These are phyloP conservation scores for Cervus canadensis DNA, from an alignment of 2,113 vertebrate genomes.

Conservation along the genomic window DNA sequence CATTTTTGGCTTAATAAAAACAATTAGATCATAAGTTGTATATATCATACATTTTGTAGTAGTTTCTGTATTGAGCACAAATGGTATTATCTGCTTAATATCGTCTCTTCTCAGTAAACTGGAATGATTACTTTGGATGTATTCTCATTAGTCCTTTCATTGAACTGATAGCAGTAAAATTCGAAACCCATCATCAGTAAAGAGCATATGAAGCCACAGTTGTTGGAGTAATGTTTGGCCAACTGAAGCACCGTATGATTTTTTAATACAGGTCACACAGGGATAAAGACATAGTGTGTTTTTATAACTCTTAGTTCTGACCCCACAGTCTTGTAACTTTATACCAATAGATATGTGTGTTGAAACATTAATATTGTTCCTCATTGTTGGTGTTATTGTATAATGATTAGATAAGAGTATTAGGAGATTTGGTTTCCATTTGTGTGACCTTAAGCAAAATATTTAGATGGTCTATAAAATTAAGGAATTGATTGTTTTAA, in stretches of 20 bases:
- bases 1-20: slow-evolving; percentile 61
- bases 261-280: neutral
- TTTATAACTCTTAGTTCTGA: neutral
- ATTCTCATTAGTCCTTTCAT: neutral
- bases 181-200: neutral
- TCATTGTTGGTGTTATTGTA: neutral
- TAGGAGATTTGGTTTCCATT: neutral
- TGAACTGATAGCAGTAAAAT: neutral
- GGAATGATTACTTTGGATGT: neutral
- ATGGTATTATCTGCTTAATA: neutral
- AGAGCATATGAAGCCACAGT: neutral
- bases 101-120: slow-evolving; percentile 4
- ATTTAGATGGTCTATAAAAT: neutral
- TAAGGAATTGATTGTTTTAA: neutral
- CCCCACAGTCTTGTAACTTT: neutral
- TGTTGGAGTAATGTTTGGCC: neutral
- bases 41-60: slow-evolving; percentile 48
- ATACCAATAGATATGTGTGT: neutral
- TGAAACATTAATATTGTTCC: neutral
- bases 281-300: neutral
- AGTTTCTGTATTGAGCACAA: slow-evolving; percentile 8
- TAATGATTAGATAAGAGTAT: neutral
- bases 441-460: neutral
- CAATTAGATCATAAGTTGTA: slow-evolving; percentile 52
- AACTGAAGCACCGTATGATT: neutral